Conservation (phyloP, 2,797 vertebrate species). For the Poeciliopsis presidionis region DNA sequence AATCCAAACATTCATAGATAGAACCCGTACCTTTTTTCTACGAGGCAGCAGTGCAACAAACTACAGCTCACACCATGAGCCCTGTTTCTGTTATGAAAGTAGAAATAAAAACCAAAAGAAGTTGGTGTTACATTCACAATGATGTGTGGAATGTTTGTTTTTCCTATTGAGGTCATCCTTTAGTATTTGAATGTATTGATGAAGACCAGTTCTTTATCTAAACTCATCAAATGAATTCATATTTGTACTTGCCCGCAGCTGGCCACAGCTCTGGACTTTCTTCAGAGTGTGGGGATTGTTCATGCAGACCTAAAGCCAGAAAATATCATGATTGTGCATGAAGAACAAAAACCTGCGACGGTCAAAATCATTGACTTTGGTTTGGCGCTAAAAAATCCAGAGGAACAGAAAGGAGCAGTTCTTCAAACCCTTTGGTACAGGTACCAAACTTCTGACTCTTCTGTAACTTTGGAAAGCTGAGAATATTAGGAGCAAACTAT, state of each 20-base stretch:
- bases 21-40: too few species aligned
- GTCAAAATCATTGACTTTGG: constrained; percentile 3
- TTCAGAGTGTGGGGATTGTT: not conserved
- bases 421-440: constrained; percentile 1
- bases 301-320: not conserved
- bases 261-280: not conserved
- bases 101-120: too few species aligned
- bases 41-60: too few species aligned
- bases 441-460: too few species aligned
- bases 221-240: not conserved
- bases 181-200: not conserved
- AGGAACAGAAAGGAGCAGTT: not conserved
- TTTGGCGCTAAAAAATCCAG: not conserved
- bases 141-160: too few species aligned
- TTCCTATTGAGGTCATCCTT: too few species aligned
- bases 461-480: too few species aligned
- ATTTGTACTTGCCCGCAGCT: not conserved
- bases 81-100: too few species aligned
- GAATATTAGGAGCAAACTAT: too few species aligned
- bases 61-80: too few species aligned
- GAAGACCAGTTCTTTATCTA: not conserved
- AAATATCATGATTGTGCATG: not conserved
- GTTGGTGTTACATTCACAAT: too few species aligned
- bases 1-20: too few species aligned
- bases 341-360: not conserved